Percentiles rank a stretch among this genome's conserved stretches.
Conservation (phyloP, 2,888 invertebrate genomes). For the Heliconius erato region DNA sequence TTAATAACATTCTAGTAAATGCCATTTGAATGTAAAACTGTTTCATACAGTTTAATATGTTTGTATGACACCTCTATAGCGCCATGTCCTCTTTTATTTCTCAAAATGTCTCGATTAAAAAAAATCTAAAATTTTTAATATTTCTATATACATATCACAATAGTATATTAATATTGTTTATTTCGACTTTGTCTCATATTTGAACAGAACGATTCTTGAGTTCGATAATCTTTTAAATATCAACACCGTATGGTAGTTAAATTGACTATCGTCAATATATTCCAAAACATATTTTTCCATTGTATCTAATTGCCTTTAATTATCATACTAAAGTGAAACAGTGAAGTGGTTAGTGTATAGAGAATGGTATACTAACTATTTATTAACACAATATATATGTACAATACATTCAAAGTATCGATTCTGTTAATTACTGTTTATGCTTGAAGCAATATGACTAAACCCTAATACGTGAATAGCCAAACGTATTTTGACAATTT, state of each 20-base stretch:
- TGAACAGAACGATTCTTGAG: neutral
- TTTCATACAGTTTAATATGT: neutral
- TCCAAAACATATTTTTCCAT: conserved; percentile 20
- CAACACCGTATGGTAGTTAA: neutral
- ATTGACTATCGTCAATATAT: neutral
- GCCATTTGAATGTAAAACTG: neutral
- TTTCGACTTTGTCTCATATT: neutral
- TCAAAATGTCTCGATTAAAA: neutral
- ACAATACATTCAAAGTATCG: neutral
- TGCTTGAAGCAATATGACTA: neutral
- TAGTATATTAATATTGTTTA: neutral
- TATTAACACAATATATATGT: conserved; percentile 8
- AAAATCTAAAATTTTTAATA: neutral
- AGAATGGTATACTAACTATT: conserved; percentile 1
- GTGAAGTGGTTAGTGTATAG: conserved; percentile 1
- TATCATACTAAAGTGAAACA: conserved; percentile 9
- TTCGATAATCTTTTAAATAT: neutral
- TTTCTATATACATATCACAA: neutral
- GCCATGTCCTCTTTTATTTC: neutral
- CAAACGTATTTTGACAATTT: neutral
- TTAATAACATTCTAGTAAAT: neutral
- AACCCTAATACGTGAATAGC: neutral
- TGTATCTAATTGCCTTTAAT: conserved; percentile 7
- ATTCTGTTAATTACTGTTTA: neutral
- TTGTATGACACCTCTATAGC: neutral